These are phyloP conservation scores for Caenorhabditis zanzibari DNA, from an alignment of 2,888 invertebrate species.

Conservation along the genomic window DNA sequence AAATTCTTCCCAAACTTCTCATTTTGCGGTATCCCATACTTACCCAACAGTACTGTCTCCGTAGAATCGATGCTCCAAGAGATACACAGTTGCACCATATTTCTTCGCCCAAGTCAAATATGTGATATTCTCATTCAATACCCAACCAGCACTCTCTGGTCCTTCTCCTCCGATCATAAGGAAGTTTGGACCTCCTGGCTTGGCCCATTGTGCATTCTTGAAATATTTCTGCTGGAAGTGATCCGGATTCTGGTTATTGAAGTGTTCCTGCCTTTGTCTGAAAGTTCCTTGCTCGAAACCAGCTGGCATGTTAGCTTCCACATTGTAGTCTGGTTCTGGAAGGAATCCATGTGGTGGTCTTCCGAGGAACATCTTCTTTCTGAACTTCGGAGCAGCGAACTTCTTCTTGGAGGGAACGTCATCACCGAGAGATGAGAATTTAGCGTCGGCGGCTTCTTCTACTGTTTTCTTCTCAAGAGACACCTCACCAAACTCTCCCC, in stretches of 20 bases:
- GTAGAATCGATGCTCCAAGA: slow-evolving; percentile 94
- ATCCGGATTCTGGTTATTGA: slow-evolving; percentile 66
- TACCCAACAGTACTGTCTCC: slow-evolving; percentile 89
- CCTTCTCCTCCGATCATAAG: slow-evolving; percentile 95
- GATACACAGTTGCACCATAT: slow-evolving; percentile 90
- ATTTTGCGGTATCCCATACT: slow-evolving; percentile 7
- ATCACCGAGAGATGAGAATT: slow-evolving; percentile 28
- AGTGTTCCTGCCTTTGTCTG: slow-evolving; percentile 69
- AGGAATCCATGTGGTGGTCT: slow-evolving; percentile 69
- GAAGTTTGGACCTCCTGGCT: slow-evolving; percentile 90
- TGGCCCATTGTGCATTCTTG: slow-evolving; percentile 89
- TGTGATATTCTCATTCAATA: slow-evolving; percentile 64
- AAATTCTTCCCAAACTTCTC: background rate
- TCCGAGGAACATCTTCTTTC: slow-evolving; percentile 55
- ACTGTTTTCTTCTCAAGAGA: background rate
- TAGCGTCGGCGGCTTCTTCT: background rate
- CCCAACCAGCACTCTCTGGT: slow-evolving; percentile 65
- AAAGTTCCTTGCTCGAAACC: slow-evolving; percentile 56
- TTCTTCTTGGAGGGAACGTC: slow-evolving; percentile 57
- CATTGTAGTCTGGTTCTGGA: slow-evolving; percentile 47
- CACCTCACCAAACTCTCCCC: slow-evolving; percentile 10
- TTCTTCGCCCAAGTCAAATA: slow-evolving; percentile 64
- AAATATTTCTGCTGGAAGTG: slow-evolving; percentile 88
- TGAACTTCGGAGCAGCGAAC: slow-evolving; percentile 31
- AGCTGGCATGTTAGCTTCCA: slow-evolving; percentile 9